Conservation (phyloP, 2,113 vertebrate species). For the Coturnix japonica region DNA sequence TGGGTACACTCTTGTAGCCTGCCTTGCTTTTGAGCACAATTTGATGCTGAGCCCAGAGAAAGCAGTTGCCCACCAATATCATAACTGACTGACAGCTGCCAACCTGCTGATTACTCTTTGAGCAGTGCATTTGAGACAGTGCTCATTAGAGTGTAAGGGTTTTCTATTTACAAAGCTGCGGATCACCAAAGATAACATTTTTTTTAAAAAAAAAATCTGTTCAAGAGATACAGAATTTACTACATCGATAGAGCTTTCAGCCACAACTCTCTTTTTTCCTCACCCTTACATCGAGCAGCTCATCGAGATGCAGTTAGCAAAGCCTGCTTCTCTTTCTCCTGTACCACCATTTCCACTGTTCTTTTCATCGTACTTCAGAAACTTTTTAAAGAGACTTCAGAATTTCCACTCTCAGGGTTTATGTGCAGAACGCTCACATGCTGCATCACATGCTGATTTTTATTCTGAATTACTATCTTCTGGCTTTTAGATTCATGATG, state of each 20-base stretch:
- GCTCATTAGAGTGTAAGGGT: not conserved
- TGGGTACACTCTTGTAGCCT: accelerated
- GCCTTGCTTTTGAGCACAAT: not conserved
- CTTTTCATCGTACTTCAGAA: not conserved
- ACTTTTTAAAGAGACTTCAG: not conserved
- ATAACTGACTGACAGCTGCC: not conserved
- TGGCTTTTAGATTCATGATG: not conserved
- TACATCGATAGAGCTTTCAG: slow-evolving; percentile 11
- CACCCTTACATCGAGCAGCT: not conserved
- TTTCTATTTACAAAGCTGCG: slow-evolving; percentile 10
- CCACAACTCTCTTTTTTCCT: not conserved
- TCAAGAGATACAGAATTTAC: not conserved
- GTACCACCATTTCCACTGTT: not conserved
- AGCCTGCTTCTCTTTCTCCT: not conserved
- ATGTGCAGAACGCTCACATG: not conserved
- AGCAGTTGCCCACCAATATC: not conserved
- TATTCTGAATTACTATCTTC: not conserved
- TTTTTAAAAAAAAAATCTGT: not conserved
- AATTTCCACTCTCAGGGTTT: not conserved
- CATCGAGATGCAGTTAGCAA: slow-evolving; percentile 2
- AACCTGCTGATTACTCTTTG: not conserved
- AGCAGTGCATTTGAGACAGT: not conserved
- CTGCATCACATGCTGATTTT: not conserved
- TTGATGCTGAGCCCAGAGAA: accelerated
- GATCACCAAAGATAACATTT: not conserved